Evolutionary conservation across 2,888 invertebrate species (phyloP), one percentile per base, ranked within the genome.

Genomic region (Meloe dianella): DNA sequence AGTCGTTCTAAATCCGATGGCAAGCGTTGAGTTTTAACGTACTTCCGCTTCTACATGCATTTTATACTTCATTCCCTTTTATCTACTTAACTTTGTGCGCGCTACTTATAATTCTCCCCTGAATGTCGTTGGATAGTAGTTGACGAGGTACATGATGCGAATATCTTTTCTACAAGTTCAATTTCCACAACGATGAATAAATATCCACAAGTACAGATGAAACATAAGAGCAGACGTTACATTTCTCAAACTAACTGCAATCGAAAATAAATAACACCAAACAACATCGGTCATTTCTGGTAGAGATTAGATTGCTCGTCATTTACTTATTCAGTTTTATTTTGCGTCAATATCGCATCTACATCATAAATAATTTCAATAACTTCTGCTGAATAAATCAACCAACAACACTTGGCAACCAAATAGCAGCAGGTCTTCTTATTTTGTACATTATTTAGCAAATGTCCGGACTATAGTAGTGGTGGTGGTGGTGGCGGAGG

Each of bases 1-100:
- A 65, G 62, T 62, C 64, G 64, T 61, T 63, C 64, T 20, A 67
- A 70, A 70, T 70, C 69, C 69, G 67, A 63, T 61, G 64, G 63
- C 64, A 64, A 67, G 64, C 64, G 67, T 65, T 62, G 67, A 67
- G 67, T 70, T 70, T 70, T 70, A 70, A 70, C 67, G 70, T 70
- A 61, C 67, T 70, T 64, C 64, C 69, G 62, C 61, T 68, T 64
- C 68, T 66, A 68, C 70, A 67, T 72, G 68, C 70, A 70, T 70
- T 72, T 72, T 70, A 72, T 70, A 70, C 68, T 70, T 70, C 67
- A 63, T 66, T 71, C 71, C 68, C 71, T 69, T 71, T 71, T 71
- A 71, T 70, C 71, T 68, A 70, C 71, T 72, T 72, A 70, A 70
- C 68, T 70, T 65, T 68, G 65, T 63, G 62, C 61, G 64, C 68